Evolutionary conservation across 2,113 vertebrate species (phyloP).

Genomic region (Pitta sordida): DNA sequence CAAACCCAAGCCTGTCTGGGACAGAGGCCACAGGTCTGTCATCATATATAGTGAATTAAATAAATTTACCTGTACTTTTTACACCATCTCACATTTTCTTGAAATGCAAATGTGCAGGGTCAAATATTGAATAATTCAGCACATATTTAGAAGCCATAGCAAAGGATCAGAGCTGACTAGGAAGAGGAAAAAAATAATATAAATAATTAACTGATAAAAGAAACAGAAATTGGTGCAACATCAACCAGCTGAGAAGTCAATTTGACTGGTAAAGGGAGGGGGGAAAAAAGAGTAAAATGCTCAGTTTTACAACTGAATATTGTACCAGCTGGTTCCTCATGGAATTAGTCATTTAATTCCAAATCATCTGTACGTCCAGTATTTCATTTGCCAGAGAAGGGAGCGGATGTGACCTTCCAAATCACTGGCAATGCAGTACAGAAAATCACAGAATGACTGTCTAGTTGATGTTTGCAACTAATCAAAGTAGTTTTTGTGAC

Average conservation of each 20-base stretch:
- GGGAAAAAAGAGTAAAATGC: neutral
- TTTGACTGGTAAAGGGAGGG: neutral
- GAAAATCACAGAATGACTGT: neutral
- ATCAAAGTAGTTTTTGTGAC: neutral
- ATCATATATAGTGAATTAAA: neutral
- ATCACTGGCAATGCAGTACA: neutral
- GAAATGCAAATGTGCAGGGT: neutral
- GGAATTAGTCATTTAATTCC: neutral
- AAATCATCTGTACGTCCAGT: neutral
- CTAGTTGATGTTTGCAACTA: neutral
- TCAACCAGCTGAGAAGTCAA: neutral
- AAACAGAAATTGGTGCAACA: neutral
- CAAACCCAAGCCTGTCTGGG: neutral
- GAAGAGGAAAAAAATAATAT: neutral
- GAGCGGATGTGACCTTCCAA: neutral
- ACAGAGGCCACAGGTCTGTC: neutral
- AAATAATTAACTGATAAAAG: neutral
- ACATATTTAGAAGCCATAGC: neutral
- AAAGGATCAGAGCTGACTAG: neutral
- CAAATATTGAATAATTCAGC: neutral
- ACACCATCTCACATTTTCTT: neutral
- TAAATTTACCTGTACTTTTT: neutral
- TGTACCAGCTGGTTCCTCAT: slow-evolving; percentile 6
- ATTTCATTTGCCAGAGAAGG: slow-evolving; percentile 25
- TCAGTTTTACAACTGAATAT: neutral